A percentile compares a stretch with the other conserved stretches of the same genome.
These are phyloP conservation scores for Antheraea pernyi DNA, from an alignment of 1,140 invertebrate genomes.

Conservation along the genomic window DNA sequence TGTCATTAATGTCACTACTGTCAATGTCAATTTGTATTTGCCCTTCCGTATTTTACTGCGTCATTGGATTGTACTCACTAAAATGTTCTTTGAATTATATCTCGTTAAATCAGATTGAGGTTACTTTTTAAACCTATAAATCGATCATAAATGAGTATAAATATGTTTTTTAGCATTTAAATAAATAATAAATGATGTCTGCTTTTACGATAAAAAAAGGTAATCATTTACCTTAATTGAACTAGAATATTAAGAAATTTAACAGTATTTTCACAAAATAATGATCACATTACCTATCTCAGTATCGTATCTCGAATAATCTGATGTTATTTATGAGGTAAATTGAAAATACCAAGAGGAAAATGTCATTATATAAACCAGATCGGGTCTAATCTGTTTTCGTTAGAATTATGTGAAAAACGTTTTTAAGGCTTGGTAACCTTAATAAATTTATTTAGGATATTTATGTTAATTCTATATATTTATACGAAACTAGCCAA, in stretches of 20 bases:
- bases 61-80: no score
- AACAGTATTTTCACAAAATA: neutral
- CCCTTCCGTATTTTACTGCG: no score
- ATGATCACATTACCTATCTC: neutral
- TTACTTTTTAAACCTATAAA: no score
- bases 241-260: neutral
- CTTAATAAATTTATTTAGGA: neutral
- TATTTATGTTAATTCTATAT: neutral
- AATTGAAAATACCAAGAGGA: slow-evolving; percentile 2
- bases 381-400: neutral
- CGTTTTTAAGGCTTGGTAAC: neutral
- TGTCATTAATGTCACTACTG: no score
- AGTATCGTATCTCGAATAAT: neutral
- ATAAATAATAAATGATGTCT: no score
- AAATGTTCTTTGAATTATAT: no score
- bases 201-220: no score
- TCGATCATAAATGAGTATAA: no score
- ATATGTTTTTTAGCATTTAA: neutral
- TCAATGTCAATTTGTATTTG: no score
- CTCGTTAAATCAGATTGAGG: no score
- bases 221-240: neutral
- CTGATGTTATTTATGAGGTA: neutral
- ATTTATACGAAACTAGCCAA: no score
- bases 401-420: neutral
- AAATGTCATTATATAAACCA: neutral